Evolutionary conservation across 2,888 invertebrate genomes (phyloP).

Genomic region (Clanis bilineata): DNA sequence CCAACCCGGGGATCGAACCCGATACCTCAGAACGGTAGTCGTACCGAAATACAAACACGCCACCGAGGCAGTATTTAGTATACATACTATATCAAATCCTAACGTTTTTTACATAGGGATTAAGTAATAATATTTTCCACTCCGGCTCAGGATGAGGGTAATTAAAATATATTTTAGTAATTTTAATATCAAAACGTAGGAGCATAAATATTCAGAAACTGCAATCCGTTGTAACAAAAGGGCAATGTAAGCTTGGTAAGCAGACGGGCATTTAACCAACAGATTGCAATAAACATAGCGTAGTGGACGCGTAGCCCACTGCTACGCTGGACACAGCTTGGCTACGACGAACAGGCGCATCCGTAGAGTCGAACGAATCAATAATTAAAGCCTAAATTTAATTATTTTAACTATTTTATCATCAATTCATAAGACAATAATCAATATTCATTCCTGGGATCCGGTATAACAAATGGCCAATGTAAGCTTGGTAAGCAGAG

Average conservation of each 20-base stretch:
- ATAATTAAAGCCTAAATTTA: too few species aligned
- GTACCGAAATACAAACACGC: too few species aligned
- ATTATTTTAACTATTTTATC: too few species aligned
- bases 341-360: conserved; percentile 45
- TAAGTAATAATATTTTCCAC: neutral
- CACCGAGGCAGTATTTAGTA: too few species aligned
- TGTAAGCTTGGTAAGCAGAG: conserved; percentile 69
- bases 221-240: conserved; percentile 57
- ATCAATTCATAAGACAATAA: too few species aligned
- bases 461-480: conserved; percentile 59
- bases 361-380: conserved; percentile 39
- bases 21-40: too few species aligned
- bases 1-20: too few species aligned
- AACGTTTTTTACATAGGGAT: too few species aligned
- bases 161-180: conserved; percentile 2
- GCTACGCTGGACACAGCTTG: conserved; percentile 71
- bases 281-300: conserved; percentile 80
- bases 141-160: neutral
- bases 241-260: conserved; percentile 66
- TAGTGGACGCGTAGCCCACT: conserved; percentile 66
- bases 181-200: conserved; percentile 6
- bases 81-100: too few species aligned
- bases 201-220: conserved; percentile 44
- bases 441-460: too few species aligned
- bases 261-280: conserved; percentile 74